phyloP scores from a whole-genome alignment of 2,797 vertebrate genomes.

The Pseudochirops cupreus region DNA sequence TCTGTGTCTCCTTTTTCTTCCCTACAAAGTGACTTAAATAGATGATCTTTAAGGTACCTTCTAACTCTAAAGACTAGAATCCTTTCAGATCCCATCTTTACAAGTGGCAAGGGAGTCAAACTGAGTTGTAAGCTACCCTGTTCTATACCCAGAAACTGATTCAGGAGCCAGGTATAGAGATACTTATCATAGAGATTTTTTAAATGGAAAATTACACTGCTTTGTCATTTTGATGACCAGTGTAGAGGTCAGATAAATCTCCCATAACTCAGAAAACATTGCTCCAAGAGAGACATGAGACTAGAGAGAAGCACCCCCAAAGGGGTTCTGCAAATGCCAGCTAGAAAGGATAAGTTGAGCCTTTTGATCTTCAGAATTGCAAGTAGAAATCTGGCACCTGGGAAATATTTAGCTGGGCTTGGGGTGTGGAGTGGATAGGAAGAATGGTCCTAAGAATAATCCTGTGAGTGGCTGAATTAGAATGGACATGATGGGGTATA shows the following conservation, averaged over 20 bases:
- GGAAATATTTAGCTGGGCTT: background rate
- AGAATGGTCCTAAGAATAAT: background rate
- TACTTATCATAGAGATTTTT: background rate
- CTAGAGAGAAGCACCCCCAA: background rate
- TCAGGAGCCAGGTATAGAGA: background rate
- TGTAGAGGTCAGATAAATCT: background rate
- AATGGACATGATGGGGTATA: background rate
- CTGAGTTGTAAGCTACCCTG: background rate
- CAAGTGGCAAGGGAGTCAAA: background rate
- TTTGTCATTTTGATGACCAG: background rate
- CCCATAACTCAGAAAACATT: background rate
- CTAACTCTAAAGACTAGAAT: background rate
- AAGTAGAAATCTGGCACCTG: background rate
- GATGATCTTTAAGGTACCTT: background rate
- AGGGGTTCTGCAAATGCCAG: background rate
- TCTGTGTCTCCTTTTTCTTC: background rate
- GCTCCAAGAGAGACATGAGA: background rate
- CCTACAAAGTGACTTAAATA: background rate
- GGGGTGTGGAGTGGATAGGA: background rate
- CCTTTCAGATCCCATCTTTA: too few species aligned
- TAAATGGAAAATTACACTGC: background rate
- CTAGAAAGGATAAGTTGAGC: background rate
- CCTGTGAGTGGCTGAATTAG: background rate
- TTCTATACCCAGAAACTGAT: background rate
- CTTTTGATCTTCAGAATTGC: background rate